Conservation (phyloP, 1,140 invertebrate genomes). For the Calephelis virginiensis region DNA sequence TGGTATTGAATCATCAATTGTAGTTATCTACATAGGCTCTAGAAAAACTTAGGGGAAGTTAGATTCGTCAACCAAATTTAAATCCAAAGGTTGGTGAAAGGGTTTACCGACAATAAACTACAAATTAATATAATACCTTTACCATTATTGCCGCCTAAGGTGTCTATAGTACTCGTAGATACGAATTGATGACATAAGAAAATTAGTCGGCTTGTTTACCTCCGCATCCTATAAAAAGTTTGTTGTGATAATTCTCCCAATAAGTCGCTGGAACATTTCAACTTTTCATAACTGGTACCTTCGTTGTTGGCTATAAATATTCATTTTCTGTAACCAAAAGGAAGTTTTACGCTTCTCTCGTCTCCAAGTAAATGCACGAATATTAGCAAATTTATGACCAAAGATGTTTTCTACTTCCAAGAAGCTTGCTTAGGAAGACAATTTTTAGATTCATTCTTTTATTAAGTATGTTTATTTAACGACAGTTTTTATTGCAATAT, state of each 20-base stretch:
- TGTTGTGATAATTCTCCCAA: slow-evolving; percentile 34
- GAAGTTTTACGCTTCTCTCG: slow-evolving; percentile 64
- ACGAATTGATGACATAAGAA: neutral
- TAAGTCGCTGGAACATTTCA: slow-evolving; percentile 59
- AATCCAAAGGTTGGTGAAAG: too few relatives aligned
- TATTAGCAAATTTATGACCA: slow-evolving; percentile 75
- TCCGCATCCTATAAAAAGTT: slow-evolving; percentile 24
- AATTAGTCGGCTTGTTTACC: neutral
- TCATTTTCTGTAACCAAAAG: slow-evolving; percentile 69
- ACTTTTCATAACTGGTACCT: slow-evolving; percentile 70
- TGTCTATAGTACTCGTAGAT: too few relatives aligned
- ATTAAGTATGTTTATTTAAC: slow-evolving; percentile 20
- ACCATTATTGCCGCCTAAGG: too few relatives aligned
- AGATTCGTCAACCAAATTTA: too few relatives aligned
- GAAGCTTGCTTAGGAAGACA: slow-evolving; percentile 6
- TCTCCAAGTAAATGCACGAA: slow-evolving; percentile 63
- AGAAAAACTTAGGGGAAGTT: too few relatives aligned
- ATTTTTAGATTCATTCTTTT: slow-evolving; percentile 41
- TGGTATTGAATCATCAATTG: too few relatives aligned
- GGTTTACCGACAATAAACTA: too few relatives aligned
- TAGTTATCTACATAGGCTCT: too few relatives aligned
- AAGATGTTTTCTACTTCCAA: slow-evolving; percentile 49
- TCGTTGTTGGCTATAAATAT: slow-evolving; percentile 72
- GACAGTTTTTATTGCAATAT: slow-evolving; percentile 3
- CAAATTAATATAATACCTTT: too few relatives aligned